Base-by-base conservation (phyloP, 2,113 vertebrate genomes). In the Trichomycterus rosablanca region DNA sequence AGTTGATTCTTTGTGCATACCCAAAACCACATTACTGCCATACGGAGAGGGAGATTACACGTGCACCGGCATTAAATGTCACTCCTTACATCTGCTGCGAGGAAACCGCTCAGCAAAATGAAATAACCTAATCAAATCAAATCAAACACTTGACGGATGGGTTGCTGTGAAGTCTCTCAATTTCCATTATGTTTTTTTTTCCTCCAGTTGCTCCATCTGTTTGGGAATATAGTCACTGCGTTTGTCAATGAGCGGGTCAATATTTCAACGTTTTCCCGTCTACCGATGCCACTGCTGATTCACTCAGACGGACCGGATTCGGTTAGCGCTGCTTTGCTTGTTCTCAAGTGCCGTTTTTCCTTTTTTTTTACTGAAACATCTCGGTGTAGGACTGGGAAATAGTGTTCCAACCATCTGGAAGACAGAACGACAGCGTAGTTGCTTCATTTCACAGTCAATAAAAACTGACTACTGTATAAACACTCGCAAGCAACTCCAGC, bases 231-330 rank as follows among this genome's bases (percentile, higher is more conserved):
- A 48, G 43, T 48, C 63, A 15, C 43, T 9, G 43, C 52, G 28
- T 64, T 56, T 46, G 32, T 64, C 51, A 64, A 56, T 56, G 48
- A 57, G 32, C 10, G 15, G 63, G 52, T 65, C 63, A 56, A 57
- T 65, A 48, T 48, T 56, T 48, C 53, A 15, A 32, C 43, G 5
- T 56, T 40, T 49, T 28, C 18, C 8, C 22, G 28, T 54, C 49
- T 11, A 23, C 50, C 23, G 50, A 54, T 49, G 52, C 15, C 32
- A 56, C 52, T 56, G 52, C 43, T 65, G 63, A 65, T 56, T 40
- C 11, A n/a, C 22, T 65, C 49, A 56, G 10, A 12, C 42, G 7
- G 52, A 26, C 22, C 9, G 30, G 62, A 48, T 65, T 56, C 42
- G 5, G 42, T 48, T 65, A 65, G 52, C 2, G 34, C 7, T 9